Evolutionary conservation across 2,797 vertebrate species (phyloP).

Genomic region (Phataginus tetradactyla): DNA sequence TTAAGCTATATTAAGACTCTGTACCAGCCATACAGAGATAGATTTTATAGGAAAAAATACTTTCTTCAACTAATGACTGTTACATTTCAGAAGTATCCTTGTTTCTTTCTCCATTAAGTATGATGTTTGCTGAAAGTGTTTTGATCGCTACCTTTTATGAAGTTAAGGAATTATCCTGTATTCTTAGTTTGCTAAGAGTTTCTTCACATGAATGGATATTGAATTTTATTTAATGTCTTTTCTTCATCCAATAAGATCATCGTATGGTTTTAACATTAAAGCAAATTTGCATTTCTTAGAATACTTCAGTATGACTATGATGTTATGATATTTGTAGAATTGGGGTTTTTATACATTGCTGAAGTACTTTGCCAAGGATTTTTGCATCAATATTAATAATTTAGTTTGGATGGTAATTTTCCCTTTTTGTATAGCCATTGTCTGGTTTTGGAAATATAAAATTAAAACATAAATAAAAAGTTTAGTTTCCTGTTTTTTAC

Average conservation of each 20-base stretch:
- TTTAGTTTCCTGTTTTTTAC: neutral
- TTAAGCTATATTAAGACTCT: too few species aligned
- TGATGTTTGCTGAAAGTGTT: neutral
- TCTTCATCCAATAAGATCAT: neutral
- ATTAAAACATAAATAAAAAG: neutral
- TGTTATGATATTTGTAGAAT: neutral
- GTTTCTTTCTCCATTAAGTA: neutral
- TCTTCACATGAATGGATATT: neutral
- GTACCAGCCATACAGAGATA: too few species aligned
- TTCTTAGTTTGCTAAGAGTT: neutral
- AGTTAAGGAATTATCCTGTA: neutral
- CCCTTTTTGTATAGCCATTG: neutral
- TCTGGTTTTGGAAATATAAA: slow-evolving; percentile 3
- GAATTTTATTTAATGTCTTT: neutral
- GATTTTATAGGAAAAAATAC: neutral
- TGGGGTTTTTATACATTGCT: neutral
- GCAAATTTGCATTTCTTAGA: neutral
- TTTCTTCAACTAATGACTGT: neutral
- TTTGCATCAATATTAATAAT: neutral
- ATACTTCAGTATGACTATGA: neutral
- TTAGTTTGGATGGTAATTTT: neutral
- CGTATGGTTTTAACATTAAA: neutral
- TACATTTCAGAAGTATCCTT: neutral
- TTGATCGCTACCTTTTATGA: neutral
- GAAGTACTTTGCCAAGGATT: neutral